Conservation (phyloP, 2,113 vertebrate genomes). For the Triplophysa dalaica region DNA sequence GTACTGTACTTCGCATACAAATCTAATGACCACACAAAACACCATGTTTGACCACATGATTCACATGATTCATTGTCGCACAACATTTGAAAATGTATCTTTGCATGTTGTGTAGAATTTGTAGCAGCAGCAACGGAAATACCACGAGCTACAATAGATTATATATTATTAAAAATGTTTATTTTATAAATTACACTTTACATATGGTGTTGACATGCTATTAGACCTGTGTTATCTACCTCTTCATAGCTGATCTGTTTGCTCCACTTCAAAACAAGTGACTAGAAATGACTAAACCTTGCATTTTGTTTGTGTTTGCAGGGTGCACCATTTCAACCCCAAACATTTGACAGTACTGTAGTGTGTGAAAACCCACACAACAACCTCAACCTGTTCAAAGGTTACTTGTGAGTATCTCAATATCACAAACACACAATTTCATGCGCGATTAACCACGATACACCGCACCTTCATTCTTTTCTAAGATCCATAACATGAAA, state of each 20-base stretch:
- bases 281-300: background rate
- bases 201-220: too few relatives aligned
- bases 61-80: too few relatives aligned
- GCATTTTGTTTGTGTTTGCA: constrained; percentile 46
- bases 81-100: too few relatives aligned
- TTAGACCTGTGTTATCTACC: constrained; percentile 6
- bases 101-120: too few relatives aligned
- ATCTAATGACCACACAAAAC: background rate
- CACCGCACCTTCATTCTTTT: constrained; percentile 39
- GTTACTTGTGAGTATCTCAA: constrained; percentile 77
- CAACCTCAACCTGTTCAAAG: constrained; percentile 88
- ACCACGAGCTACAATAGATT: too few relatives aligned
- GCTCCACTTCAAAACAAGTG: background rate
- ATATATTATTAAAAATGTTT: too few relatives aligned
- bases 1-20: constrained; percentile 17
- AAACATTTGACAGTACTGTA: constrained; percentile 78
- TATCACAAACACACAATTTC: constrained; percentile 49
- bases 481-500: constrained; percentile 44
- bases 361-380: constrained; percentile 90
- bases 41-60: background rate
- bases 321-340: constrained; percentile 70
- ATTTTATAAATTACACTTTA: too few relatives aligned
- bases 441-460: constrained; percentile 33
- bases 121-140: too few relatives aligned
- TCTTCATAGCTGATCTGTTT: background rate